A percentile compares a stretch with the other conserved stretches of the same genome.
Conservation (phyloP, 2,797 vertebrate genomes). For the Pelochelys cantorii region DNA sequence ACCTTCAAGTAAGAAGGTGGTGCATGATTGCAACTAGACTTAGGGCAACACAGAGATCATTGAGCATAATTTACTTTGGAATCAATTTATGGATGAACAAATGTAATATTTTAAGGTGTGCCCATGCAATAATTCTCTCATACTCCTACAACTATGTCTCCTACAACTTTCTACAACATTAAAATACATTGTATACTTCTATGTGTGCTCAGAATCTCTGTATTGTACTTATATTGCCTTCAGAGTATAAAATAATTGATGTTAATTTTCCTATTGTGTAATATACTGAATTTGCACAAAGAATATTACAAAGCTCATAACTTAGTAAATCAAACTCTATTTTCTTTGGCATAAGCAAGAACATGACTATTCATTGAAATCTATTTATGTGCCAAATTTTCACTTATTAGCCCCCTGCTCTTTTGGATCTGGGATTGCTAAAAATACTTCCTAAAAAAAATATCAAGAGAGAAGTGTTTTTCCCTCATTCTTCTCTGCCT, state of each 20-base stretch:
- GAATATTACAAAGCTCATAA: conserved; percentile 47
- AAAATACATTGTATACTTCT: neutral
- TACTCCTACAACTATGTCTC: neutral
- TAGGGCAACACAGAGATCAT: conserved; percentile 11
- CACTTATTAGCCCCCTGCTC: conserved; percentile 44
- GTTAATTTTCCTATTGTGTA: conserved; percentile 42
- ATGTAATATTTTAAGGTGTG: conserved; percentile 14
- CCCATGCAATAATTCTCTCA: neutral
- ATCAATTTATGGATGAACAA: conserved; percentile 40
- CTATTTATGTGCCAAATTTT: conserved; percentile 36
- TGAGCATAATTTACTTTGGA: conserved; percentile 12
- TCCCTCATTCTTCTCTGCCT: neutral
- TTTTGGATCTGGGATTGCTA: conserved; percentile 5
- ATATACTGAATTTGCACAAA: neutral
- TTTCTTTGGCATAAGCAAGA: conserved; percentile 10
- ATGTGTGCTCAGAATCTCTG: neutral
- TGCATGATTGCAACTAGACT: neutral
- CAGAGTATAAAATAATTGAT: conserved; percentile 28
- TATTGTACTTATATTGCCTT: neutral
- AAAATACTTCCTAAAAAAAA: conserved; percentile 23
- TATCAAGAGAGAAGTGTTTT: neutral
- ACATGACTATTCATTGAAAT: neutral
- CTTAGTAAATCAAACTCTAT: neutral
- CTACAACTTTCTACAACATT: neutral
- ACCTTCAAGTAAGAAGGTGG: neutral